A percentile compares a stretch with the other conserved stretches of the same genome.
phyloP scores from a whole-genome alignment of 2,113 vertebrate genomes.

The Gopherus flavomarginatus region DNA sequence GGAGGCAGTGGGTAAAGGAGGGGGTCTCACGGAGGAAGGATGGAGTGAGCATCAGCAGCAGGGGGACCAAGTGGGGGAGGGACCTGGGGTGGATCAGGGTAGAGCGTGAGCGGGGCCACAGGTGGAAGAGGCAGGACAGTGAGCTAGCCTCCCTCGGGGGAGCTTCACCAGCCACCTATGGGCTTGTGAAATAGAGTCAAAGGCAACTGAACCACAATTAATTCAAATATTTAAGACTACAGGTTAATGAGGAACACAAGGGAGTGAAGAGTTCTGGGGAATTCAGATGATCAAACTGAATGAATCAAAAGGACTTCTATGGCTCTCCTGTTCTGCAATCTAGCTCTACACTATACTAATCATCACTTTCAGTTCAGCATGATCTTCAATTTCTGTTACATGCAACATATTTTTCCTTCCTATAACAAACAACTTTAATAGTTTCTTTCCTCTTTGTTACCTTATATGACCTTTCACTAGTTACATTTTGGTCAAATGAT shows the following conservation, averaged over 20 bases:
- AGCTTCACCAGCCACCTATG: no score
- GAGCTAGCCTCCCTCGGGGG: no score
- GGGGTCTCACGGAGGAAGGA: no score
- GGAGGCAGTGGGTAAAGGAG: no score
- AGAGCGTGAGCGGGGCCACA: no score
- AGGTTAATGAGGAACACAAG: background rate
- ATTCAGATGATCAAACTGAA: conserved; percentile 10
- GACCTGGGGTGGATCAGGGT: no score
- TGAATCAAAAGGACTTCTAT: background rate
- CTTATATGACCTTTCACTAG: conserved; percentile 21
- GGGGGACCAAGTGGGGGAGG: no score
- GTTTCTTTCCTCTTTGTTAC: background rate
- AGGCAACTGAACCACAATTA: conserved; percentile 21
- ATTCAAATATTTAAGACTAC: conserved; percentile 31
- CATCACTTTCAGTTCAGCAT: background rate
- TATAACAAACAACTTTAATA: background rate
- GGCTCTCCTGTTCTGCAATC: background rate
- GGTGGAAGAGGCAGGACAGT: no score
- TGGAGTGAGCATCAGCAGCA: no score
- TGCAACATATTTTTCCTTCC: background rate
- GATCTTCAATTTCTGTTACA: background rate
- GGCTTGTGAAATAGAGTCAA: conserved; percentile 10
- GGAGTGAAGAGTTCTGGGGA: background rate
- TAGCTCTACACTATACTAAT: background rate
- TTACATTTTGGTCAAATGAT: background rate